Percentiles rank a stretch among this genome's conserved stretches.
Evolutionary conservation across 2,888 invertebrate genomes (phyloP).

Genomic region (Phengaris arion): DNA sequence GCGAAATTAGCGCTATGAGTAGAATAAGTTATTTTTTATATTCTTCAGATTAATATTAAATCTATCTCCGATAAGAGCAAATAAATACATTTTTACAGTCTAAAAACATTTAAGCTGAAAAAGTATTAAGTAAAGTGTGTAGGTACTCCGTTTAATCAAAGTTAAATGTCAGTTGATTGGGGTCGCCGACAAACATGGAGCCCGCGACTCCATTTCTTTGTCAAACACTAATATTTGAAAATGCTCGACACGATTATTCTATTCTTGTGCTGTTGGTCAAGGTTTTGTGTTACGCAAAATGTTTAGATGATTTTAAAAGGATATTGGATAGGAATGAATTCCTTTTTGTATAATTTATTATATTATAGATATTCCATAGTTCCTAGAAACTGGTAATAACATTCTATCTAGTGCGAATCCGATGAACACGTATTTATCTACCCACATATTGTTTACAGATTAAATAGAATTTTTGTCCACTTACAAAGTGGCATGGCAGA

Average conservation of each 20-base stretch:
- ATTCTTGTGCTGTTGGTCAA: conserved; percentile 27
- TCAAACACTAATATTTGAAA: conserved; percentile 77
- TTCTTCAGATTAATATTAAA: too few relatives aligned
- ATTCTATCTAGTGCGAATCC: too few relatives aligned
- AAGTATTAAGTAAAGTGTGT: not conserved
- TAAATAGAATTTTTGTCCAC: not conserved
- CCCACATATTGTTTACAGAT: too few relatives aligned
- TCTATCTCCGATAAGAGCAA: not conserved
- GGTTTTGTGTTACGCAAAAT: conserved; percentile 23
- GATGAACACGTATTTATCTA: too few relatives aligned
- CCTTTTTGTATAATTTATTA: not conserved
- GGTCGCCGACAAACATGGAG: conserved; percentile 46
- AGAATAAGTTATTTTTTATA: too few relatives aligned
- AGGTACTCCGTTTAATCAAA: conserved; percentile 15
- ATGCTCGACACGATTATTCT: conserved; percentile 41
- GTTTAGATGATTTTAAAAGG: not conserved
- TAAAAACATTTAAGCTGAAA: conserved; percentile 11
- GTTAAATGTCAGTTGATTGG: conserved; percentile 48
- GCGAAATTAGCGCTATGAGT: too few relatives aligned
- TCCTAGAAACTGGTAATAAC: too few relatives aligned
- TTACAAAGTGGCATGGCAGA: too few relatives aligned
- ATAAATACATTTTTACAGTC: not conserved
- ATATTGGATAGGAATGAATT: not conserved
- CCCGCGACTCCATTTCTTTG: conserved; percentile 67
- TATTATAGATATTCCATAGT: too few relatives aligned